phyloP scores from a whole-genome alignment of 2,888 invertebrate species.

The Calliphora vomitoria region DNA sequence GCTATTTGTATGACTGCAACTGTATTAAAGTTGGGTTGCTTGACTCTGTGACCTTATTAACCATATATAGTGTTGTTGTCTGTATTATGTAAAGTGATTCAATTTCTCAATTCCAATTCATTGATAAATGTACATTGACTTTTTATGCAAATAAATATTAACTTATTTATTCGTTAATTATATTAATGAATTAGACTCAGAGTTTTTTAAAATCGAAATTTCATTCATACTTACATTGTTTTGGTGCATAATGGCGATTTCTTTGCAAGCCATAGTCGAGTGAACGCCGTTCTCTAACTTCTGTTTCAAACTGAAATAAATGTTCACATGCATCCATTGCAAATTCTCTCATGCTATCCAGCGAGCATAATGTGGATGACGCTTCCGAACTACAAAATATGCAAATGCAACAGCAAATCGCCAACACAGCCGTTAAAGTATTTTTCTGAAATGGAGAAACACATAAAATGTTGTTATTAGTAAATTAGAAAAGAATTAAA shows the following conservation, averaged over 20 bases:
- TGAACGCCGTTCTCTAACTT: slow-evolving; percentile 80
- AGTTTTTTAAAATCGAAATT: not conserved
- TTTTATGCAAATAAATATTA: not conserved
- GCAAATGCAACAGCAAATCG: slow-evolving; percentile 43
- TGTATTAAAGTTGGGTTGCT: slow-evolving; percentile 76
- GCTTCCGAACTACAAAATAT: slow-evolving; percentile 39
- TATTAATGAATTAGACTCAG: too few relatives aligned
- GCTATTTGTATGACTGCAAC: slow-evolving; percentile 18
- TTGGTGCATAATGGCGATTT: slow-evolving; percentile 67
- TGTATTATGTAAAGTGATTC: slow-evolving; percentile 1
- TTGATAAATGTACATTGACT: slow-evolving; percentile 34
- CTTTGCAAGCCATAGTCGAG: slow-evolving; percentile 70
- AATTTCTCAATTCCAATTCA: slow-evolving; percentile 3
- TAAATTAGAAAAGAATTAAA: not conserved
- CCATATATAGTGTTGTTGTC: slow-evolving; percentile 10
- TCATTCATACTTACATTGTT: slow-evolving; percentile 78
- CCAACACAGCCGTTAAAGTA: not conserved
- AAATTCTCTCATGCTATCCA: slow-evolving; percentile 81
- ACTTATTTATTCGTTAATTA: not conserved
- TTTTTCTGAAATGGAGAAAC: slow-evolving; percentile 47
- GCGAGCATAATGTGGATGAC: slow-evolving; percentile 78
- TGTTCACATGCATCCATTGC: slow-evolving; percentile 83
- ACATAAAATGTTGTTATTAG: not conserved
- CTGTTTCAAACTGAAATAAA: slow-evolving; percentile 79
- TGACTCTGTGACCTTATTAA: slow-evolving; percentile 80